Evolutionary conservation across 2,888 invertebrate species (phyloP), one percentile per base, ranked within the genome.

Genomic region (Margaritifera margaritifera): DNA sequence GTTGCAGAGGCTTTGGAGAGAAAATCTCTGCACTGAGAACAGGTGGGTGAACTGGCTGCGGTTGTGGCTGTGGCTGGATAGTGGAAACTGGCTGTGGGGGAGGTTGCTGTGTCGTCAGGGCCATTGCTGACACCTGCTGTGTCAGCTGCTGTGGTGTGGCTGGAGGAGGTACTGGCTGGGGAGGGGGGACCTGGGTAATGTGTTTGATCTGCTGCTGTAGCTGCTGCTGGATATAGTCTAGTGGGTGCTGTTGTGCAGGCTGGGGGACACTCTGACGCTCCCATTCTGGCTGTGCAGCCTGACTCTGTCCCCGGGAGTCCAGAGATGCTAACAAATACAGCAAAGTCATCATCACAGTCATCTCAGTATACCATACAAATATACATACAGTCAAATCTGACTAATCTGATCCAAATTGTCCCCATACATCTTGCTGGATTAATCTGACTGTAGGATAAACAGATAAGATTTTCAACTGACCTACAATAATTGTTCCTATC

Each of bases 221-320:
- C 62, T 82, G 82, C 56, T 83, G 78, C 53, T 83, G 81, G 27
- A 86, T 82, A 66, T 82, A 85, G 70, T 86, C 86, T 50, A 86
- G 75, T 15, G 84, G 84, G 66, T 86, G 86, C 63, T 85, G 85
- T 72, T 25, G 78, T 76, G n/a, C 74, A 66, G 22, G 78, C 75
- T 22, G 77, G 67, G 59, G 56, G 64, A 66, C 42, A 71, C 58
- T 42, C 62, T 55, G 58, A 68, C 64, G 61, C 24, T 73, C 71
- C 73, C 73, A 71, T 20, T 69, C 69, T 59, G 66, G 56, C 22
- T 64, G 68, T 25, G 69, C 72, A 18, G 62, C 20, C 50, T 67
- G 64, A 2, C 52, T 54, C 24, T 71, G 65, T 31, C 54, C 55
- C 31, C 22, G 65, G 2, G 64, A 15, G 15, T n/a, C 27, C 64